Percentiles rank a stretch among this genome's conserved stretches.
phyloP scores from a whole-genome alignment of 2,113 vertebrate genomes.

The Delphinus delphis region DNA sequence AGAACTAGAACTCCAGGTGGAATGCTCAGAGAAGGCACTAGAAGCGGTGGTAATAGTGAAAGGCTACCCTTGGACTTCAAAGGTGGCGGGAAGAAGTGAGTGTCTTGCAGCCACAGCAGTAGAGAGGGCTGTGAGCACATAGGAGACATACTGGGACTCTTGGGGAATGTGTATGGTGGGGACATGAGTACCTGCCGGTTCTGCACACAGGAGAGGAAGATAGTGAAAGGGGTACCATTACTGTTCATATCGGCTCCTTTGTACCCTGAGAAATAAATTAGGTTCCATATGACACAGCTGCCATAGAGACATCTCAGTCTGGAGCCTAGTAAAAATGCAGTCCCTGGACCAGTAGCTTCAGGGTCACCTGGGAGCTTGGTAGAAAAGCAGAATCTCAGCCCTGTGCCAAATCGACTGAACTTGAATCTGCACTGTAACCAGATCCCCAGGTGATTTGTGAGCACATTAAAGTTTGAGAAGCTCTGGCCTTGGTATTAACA shows the following conservation, averaged over 20 bases:
- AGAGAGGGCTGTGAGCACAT: background rate
- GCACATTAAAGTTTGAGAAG: background rate
- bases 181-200: background rate
- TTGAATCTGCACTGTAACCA: background rate
- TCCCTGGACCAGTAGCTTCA: background rate
- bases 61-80: background rate
- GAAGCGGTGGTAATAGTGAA: background rate
- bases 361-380: background rate
- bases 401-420: background rate
- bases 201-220: background rate
- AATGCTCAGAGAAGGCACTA: background rate
- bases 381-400: background rate
- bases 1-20: background rate
- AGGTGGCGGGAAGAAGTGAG: background rate
- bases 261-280: background rate
- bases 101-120: background rate
- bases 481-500: background rate
- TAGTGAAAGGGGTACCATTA: background rate
- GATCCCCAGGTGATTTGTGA: background rate
- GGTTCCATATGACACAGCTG: background rate
- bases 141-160: background rate
- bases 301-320: background rate
- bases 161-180: background rate
- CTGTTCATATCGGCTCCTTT: background rate
- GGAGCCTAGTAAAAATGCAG: background rate